These are phyloP conservation scores for Mus caroli DNA, from an alignment of 2,797 vertebrate species.

Conservation along the genomic window DNA sequence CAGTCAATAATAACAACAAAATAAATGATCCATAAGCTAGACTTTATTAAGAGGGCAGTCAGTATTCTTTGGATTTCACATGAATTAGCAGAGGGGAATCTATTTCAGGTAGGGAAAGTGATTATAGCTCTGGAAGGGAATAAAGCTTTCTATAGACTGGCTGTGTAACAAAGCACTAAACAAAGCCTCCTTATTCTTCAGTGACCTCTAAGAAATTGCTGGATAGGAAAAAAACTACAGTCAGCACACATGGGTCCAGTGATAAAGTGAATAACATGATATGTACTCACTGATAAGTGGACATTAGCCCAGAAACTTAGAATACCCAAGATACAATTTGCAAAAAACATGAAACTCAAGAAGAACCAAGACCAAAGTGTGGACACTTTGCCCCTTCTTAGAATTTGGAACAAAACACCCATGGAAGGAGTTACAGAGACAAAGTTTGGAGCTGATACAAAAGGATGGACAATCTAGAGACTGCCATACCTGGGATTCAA, in stretches of 20 bases:
- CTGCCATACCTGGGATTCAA: too few species aligned
- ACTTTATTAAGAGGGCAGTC: not conserved
- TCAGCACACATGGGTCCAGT: not conserved
- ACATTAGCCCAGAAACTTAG: too few species aligned
- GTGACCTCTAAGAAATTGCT: not conserved
- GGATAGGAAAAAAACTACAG: not conserved
- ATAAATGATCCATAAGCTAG: not conserved
- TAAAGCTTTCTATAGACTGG: not conserved
- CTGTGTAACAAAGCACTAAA: not conserved
- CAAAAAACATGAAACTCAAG: too few species aligned
- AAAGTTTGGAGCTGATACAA: too few species aligned
- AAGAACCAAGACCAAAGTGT: too few species aligned
- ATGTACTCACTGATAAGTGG: too few species aligned
- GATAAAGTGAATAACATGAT: not conserved
- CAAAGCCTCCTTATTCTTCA: not conserved
- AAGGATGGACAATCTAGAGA: too few species aligned
- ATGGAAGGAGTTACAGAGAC: too few species aligned
- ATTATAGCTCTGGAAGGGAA: not conserved
- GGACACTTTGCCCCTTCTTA: too few species aligned
- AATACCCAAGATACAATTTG: too few species aligned
- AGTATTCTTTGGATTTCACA: not conserved
- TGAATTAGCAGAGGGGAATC: not conserved
- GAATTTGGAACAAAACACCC: too few species aligned
- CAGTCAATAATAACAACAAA: not conserved
- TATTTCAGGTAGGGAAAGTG: not conserved